phyloP scores from a whole-genome alignment of 1,140 invertebrate genomes.

The Drosophila lini region DNA sequence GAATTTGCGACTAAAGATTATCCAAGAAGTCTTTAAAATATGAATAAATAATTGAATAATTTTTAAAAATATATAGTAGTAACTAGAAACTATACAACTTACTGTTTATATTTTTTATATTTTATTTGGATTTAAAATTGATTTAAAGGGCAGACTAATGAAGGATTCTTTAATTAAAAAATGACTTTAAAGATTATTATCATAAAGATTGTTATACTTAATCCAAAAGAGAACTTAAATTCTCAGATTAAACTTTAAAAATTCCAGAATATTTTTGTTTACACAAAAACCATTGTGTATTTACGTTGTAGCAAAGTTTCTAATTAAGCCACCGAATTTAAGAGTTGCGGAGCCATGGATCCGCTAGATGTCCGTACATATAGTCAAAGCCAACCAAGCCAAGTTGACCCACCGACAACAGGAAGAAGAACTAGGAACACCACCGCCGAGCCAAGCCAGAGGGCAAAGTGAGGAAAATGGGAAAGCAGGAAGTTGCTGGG shows the following conservation, averaged over 20 bases:
- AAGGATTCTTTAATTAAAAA: background rate
- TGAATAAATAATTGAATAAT: no score
- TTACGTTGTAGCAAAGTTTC: slow-evolving; percentile 1
- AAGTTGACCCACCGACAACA: slow-evolving; percentile 37
- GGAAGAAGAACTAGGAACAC: slow-evolving; percentile 23
- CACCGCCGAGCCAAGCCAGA: slow-evolving; percentile 17
- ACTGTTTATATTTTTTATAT: background rate
- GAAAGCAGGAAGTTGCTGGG: background rate
- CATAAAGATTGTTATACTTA: background rate
- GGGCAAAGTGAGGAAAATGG: slow-evolving; percentile 6
- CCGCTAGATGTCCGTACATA: slow-evolving; percentile 8
- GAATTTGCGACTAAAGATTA: no score
- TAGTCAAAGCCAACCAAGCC: slow-evolving; percentile 11
- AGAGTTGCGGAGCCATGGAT: slow-evolving; percentile 13
- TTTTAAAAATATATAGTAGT: no score
- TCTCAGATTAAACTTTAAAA: background rate
- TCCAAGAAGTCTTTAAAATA: no score
- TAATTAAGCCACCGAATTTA: slow-evolving; percentile 20
- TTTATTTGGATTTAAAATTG: background rate
- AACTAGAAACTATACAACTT: no score
- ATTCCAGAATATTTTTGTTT: background rate
- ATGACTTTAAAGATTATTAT: background rate
- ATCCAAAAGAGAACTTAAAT: background rate
- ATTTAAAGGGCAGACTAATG: no score
- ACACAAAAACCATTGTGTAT: background rate